Evolutionary conservation across 2,888 invertebrate species (phyloP).

Genomic region (Rhagonycha fulva): DNA sequence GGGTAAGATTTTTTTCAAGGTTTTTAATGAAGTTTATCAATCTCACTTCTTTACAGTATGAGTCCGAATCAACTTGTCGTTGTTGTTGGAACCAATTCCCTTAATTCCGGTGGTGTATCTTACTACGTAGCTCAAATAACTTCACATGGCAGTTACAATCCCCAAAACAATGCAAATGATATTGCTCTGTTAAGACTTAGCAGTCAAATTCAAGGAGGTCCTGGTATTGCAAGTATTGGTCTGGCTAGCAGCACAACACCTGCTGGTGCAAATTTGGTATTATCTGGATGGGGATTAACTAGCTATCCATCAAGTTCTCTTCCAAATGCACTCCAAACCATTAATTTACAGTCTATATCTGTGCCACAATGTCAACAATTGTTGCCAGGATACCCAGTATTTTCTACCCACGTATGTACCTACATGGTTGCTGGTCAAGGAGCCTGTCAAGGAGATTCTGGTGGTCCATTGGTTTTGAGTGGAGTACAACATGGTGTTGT

Average conservation of each 20-base stretch:
- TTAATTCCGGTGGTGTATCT: conserved; percentile 26
- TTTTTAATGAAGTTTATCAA: background rate
- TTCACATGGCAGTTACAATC: background rate
- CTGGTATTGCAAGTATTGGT: background rate
- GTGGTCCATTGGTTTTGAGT: too few relatives aligned
- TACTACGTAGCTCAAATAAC: background rate
- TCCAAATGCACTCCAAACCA: background rate
- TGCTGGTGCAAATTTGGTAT: background rate
- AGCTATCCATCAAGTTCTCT: background rate
- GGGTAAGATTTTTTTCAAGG: conserved; percentile 21
- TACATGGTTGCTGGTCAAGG: background rate
- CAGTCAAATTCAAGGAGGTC: background rate
- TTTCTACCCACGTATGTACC: background rate
- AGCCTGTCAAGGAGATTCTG: too few relatives aligned
- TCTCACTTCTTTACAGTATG: background rate
- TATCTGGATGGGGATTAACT: conserved; percentile 4
- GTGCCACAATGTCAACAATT: background rate
- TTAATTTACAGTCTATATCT: background rate
- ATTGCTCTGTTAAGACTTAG: background rate
- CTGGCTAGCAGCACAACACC: background rate
- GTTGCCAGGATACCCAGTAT: too few relatives aligned
- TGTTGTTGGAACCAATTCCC: background rate
- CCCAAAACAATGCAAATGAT: background rate
- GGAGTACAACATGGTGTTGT: background rate
- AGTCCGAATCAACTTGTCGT: background rate